Percentiles rank a stretch among this genome's conserved stretches.
Evolutionary conservation across 2,797 vertebrate genomes (phyloP).

Genomic region (Siniperca undulata): DNA sequence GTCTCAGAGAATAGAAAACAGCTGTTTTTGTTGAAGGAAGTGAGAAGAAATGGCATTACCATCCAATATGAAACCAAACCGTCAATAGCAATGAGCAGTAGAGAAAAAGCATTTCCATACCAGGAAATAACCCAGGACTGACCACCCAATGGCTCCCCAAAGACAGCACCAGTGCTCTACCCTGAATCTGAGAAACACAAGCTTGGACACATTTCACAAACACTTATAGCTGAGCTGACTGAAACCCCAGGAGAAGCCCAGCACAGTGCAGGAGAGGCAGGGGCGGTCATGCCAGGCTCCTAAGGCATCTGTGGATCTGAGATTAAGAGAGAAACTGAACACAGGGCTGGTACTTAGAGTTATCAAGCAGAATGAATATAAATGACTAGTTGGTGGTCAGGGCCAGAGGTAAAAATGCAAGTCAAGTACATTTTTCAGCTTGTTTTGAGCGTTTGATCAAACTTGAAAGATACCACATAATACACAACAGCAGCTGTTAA

Average conservation of each 20-base stretch:
- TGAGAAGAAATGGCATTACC: not conserved
- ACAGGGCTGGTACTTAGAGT: not conserved
- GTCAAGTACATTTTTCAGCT: not conserved
- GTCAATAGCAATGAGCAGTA: not conserved
- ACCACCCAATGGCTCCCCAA: slow-evolving; percentile 21
- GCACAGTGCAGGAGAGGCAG: not conserved
- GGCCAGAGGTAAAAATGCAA: not conserved
- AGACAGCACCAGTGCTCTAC: slow-evolving; percentile 15
- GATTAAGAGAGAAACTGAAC: not conserved
- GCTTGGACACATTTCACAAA: slow-evolving; percentile 40
- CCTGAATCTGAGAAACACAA: slow-evolving; percentile 28
- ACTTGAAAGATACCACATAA: not conserved
- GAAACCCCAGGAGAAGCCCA: not conserved
- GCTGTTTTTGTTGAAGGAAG: not conserved
- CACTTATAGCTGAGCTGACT: slow-evolving; percentile 10
- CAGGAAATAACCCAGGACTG: not conserved
- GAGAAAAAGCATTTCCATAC: not conserved
- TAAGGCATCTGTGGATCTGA: slow-evolving; percentile 4
- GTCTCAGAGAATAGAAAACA: not conserved
- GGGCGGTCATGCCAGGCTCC: not conserved
- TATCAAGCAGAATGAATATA: not conserved
- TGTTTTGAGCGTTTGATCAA: not conserved
- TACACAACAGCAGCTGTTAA: not conserved
- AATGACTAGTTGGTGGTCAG: not conserved
- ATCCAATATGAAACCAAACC: not conserved